A percentile compares a stretch with the other conserved stretches of the same genome.
Conservation (phyloP, 2,797 vertebrate genomes). For the Heteromormyrus szaboi region DNA sequence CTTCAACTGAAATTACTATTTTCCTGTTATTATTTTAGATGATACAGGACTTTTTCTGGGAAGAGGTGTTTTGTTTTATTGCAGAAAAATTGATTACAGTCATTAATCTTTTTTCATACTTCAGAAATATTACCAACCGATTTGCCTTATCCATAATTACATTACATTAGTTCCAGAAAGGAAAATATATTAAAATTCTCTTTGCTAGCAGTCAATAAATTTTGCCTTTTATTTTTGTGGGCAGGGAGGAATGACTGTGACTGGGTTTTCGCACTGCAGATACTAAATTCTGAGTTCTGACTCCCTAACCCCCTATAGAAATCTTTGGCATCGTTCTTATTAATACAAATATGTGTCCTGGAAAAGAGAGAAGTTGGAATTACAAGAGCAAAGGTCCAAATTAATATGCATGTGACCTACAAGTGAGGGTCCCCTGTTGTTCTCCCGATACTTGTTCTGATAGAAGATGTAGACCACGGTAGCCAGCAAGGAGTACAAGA, state of each 20-base stretch:
- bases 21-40: not conserved
- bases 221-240: not conserved
- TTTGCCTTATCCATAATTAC: not conserved
- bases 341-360: not conserved
- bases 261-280: not conserved
- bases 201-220: not conserved
- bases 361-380: not conserved
- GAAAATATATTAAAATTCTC: not conserved
- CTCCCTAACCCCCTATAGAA: not conserved
- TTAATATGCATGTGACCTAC: slow-evolving; percentile 63
- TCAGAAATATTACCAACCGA: not conserved
- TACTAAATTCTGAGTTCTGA: not conserved
- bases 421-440: slow-evolving; percentile 91
- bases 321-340: not conserved
- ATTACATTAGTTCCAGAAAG: not conserved
- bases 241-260: not conserved
- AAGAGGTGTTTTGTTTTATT: not conserved
- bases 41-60: not conserved
- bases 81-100: not conserved
- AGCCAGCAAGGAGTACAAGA: slow-evolving; percentile 90
- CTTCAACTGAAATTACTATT: not conserved
- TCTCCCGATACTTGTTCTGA: slow-evolving; percentile 95
- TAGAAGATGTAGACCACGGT: slow-evolving; percentile 95
- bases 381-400: not conserved
- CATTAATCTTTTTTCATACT: not conserved